Evolutionary conservation across 2,888 invertebrate species (phyloP).

Genomic region (Ectropis crepuscularia): DNA sequence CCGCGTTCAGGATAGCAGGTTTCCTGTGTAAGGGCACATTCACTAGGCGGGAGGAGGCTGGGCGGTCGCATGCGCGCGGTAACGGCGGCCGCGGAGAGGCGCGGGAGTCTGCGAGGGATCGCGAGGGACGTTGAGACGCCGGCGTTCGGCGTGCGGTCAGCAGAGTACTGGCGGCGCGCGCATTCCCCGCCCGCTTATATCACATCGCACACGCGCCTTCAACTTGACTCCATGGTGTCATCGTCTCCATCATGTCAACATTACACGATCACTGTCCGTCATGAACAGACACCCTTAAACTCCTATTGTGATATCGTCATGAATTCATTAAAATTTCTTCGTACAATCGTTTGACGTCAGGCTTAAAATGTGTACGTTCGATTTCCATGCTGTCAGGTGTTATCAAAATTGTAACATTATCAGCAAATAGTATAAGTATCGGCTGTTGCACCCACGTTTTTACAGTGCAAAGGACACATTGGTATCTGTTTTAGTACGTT

Average conservation of each 20-base stretch:
- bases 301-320: not conserved
- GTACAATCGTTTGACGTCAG: not conserved
- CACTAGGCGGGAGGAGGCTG: conserved; percentile 58
- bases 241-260: conserved; percentile 30
- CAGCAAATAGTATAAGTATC: not conserved
- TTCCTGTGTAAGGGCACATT: conserved; percentile 67
- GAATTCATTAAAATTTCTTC: not conserved
- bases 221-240: conserved; percentile 71
- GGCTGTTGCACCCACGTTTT: conserved; percentile 10
- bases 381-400: not conserved
- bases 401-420: conserved; percentile 12
- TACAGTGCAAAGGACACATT: not conserved
- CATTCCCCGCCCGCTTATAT: conserved; percentile 72
- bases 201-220: conserved; percentile 77
- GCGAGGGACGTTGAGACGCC: conserved; percentile 58
- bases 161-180: conserved; percentile 78
- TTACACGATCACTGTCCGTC: conserved; percentile 1
- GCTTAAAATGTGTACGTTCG: conserved; percentile 6
- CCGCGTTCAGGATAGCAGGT: conserved; percentile 52
- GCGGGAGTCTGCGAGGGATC: conserved; percentile 52
- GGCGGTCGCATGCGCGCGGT: conserved; percentile 14
- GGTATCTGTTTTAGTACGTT: not conserved
- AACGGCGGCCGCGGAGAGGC: conserved; percentile 50
- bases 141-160: conserved; percentile 67
- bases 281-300: conserved; percentile 1